These are phyloP conservation scores for Notospermus geniculatus DNA, from an alignment of 1,140 invertebrate species.

Conservation along the genomic window DNA sequence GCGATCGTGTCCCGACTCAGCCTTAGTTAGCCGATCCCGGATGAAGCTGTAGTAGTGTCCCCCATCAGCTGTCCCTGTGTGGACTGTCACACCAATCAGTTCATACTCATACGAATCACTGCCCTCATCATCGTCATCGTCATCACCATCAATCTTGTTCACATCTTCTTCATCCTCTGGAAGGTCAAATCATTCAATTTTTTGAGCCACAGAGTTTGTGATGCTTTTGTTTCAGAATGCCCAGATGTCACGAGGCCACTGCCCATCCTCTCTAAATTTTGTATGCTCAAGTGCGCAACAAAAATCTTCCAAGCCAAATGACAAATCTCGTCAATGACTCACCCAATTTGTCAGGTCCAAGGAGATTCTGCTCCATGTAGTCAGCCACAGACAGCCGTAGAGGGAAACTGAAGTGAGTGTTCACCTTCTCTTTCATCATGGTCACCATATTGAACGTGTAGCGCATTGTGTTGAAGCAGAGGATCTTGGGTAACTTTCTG, in stretches of 20 bases:
- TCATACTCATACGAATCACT: slow-evolving; percentile 81
- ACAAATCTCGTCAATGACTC: slow-evolving; percentile 27
- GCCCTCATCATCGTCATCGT: slow-evolving; percentile 53
- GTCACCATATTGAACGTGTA: slow-evolving; percentile 98
- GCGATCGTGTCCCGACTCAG: slow-evolving; percentile 68
- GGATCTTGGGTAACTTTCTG: slow-evolving; percentile 85
- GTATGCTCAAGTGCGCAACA: too few species aligned
- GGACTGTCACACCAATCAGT: slow-evolving; percentile 91
- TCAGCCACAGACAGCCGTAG: slow-evolving; percentile 88
- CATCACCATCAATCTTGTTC: slow-evolving; percentile 50
- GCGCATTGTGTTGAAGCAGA: slow-evolving; percentile 97
- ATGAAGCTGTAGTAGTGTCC: slow-evolving; percentile 98
- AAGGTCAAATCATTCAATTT: slow-evolving; percentile 37
- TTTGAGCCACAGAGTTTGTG: too few species aligned
- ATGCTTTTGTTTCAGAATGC: too few species aligned
- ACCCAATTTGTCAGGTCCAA: slow-evolving; percentile 60
- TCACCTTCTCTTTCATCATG: slow-evolving; percentile 95
- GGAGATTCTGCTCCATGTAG: slow-evolving; percentile 90
- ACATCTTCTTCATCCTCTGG: slow-evolving; percentile 34
- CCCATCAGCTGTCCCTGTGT: slow-evolving; percentile 93
- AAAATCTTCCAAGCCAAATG: too few species aligned
- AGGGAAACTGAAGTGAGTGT: slow-evolving; percentile 96
- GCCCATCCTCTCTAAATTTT: too few species aligned
- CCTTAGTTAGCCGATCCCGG: slow-evolving; percentile 63
- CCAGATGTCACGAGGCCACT: too few species aligned